Evolutionary conservation across 2,113 vertebrate species (phyloP), one percentile per base, ranked within the genome.

Genomic region (Gasterosteus aculeatus): DNA sequence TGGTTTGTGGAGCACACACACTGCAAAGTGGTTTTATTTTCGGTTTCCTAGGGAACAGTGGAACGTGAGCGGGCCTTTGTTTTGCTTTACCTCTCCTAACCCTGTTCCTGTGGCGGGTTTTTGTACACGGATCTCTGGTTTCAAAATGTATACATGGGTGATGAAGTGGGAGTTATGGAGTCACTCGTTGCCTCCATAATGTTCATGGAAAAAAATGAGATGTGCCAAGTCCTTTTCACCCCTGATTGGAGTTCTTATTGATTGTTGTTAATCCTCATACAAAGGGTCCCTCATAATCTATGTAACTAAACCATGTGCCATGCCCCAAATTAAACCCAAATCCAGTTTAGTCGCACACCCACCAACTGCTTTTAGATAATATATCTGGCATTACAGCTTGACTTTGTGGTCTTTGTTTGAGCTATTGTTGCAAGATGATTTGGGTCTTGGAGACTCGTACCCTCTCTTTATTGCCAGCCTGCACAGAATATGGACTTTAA

Each of bases 1-100:
- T 8, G 53, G 39, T 26, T 67, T 72, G 47, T 77, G 65, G 70
- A 56, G 56, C 54, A 16, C 33, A 57, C 42, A 61, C 22, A 26
- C 22, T 69, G 33, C 26, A 56, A 66, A 69, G 46, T 68, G 66
- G 10, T 61, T 65, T 71, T 3, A 0, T 69, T 68, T 72, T 64
- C 3, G 0, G 3, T 53, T 72, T 51, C 15, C 51, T 53, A 8
- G 41, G 35, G 18, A 38, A 33, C 35, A 19, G 49, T 5, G 39
- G 3, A 26, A 59, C 16, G 33, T 59, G 41, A 60, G n/a, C 14
- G n/a, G 35, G 41, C 6, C 15, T 75, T 59, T 70, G 38, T 69
- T 44, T 58, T 26, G 11, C 14, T 31, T 74, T 2, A 51, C 7
- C 42, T 77, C 5, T 62, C 10, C 49, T 42, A 2, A n/a, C 1